Percentiles rank a stretch among this genome's conserved stretches.
These are phyloP conservation scores for Cavia aperea DNA, from an alignment of 2,113 vertebrate genomes.

Conservation along the genomic window DNA sequence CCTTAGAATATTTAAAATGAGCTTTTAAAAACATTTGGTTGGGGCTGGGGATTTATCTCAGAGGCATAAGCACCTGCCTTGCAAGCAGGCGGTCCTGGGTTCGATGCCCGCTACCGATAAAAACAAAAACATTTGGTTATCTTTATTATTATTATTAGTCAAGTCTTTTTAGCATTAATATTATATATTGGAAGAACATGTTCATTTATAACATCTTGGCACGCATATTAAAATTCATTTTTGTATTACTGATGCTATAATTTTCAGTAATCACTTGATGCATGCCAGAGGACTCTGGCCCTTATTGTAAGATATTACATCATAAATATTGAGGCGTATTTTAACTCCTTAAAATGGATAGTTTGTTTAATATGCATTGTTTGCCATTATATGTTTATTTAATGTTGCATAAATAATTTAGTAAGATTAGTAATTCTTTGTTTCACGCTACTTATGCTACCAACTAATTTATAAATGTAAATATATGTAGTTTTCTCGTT, in stretches of 20 bases:
- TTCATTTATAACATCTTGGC: conserved; percentile 36
- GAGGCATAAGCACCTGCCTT: too few species aligned
- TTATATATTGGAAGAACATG: not conserved
- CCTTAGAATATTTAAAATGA: conserved; percentile 8
- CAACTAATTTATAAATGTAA: not conserved
- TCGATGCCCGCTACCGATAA: too few species aligned
- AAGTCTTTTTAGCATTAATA: conserved; percentile 22
- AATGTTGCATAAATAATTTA: conserved; percentile 34
- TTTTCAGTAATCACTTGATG: conserved; percentile 16
- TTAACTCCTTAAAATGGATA: conserved; percentile 32
- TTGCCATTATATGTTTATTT: conserved; percentile 33
- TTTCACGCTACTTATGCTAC: not conserved
- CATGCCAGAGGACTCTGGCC: not conserved
- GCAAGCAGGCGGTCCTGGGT: too few species aligned
- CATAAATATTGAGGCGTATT: conserved; percentile 34
- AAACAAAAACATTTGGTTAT: conserved; percentile 25
- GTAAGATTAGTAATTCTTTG: conserved; percentile 40
- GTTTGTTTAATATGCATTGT: conserved; percentile 42
- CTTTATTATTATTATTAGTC: conserved; percentile 32
- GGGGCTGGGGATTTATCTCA: not conserved
- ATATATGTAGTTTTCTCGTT: conserved; percentile 7
- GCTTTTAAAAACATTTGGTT: conserved; percentile 27
- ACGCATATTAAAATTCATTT: conserved; percentile 7
- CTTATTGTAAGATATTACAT: not conserved
- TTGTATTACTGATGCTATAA: conserved; percentile 18